Evolutionary conservation across 2,888 invertebrate genomes (phyloP).

Genomic region (Teinopalpus imperialis): DNA sequence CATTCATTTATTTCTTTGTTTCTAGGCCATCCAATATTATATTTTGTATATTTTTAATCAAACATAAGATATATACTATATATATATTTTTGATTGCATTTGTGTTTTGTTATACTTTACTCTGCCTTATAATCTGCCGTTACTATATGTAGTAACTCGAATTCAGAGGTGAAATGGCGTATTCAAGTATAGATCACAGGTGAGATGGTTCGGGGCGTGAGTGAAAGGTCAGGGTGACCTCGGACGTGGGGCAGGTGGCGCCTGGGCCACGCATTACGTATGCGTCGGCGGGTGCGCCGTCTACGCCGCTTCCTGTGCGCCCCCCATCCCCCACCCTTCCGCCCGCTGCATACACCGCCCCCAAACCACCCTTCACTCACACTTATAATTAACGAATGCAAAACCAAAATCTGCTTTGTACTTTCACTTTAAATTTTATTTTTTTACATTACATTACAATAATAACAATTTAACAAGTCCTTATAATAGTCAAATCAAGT

Average conservation of each 20-base stretch:
- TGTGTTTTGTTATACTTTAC: no score
- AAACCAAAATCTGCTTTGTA: conserved; percentile 20
- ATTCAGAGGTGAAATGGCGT: neutral
- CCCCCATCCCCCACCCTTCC: conserved; percentile 31
- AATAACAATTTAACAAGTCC: no score
- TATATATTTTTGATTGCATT: no score
- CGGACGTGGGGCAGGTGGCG: conserved; percentile 46
- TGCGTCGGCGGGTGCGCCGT: conserved; percentile 55
- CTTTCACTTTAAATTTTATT: no score
- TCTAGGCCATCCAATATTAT: no score
- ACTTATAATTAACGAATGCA: conserved; percentile 35
- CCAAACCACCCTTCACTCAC: conserved; percentile 18
- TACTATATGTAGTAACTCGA: no score
- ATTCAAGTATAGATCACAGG: conserved; percentile 16
- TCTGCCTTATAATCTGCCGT: no score
- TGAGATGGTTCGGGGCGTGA: conserved; percentile 21
- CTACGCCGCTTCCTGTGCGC: conserved; percentile 59
- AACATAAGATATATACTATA: no score
- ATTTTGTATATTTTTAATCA: no score
- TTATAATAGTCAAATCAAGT: no score
- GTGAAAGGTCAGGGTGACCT: conserved; percentile 46
- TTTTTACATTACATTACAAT: no score
- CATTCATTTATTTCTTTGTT: no score
- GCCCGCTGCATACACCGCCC: conserved; percentile 11
- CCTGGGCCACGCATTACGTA: conserved; percentile 49